Evolutionary conservation across 2,888 invertebrate genomes (phyloP), one percentile per base, ranked within the genome.

Genomic region (Embidobia sp.): DNA sequence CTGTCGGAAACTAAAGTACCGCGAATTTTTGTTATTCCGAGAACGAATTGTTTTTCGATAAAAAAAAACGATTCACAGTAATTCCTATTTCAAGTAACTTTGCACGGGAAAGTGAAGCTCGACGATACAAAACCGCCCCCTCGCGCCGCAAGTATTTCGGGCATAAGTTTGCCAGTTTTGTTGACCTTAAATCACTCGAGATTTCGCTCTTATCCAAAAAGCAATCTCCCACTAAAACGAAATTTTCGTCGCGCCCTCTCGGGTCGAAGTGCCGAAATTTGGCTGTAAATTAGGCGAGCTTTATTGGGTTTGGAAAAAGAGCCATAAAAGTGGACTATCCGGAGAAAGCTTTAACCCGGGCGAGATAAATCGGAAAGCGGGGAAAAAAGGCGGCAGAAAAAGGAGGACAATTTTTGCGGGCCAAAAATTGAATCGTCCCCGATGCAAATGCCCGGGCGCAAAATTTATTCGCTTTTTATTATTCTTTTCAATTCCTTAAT

Each of bases 401-500:
- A 49, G 19, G 37, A 37, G 5, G 42, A 6, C 13, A n/a, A n/a
- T n/a, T n/a, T n/a, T n/a, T n/a, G n/a, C n/a, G n/a, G n/a, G n/a
- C n/a, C n/a, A n/a, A n/a, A n/a, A n/a, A n/a, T n/a, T n/a, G n/a
- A n/a, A n/a, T n/a, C n/a, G n/a, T n/a, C n/a, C 3, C 4, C 18
- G 31, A 31, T 33, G 57, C 44, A 35, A 46, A 59, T 35, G 11
- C 2, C 29, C 1, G n/a, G 3, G 11, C 10, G 22, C 7, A 10
- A 57, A 35, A 53, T 64, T 13, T 33, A 53, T 64, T 44, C 35
- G 22, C 16, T 46, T 46, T 26, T 59, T 33, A 35, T 46, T 46
- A 26, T 53, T 53, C 13, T 49, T 49, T 42, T 4, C 63, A 40
- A 35, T 19, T 42, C 10, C 18, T 53, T 55, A 61, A 70, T 61